Evolutionary conservation across 1,140 invertebrate genomes (phyloP).

Genomic region (Stegodyphus mimosarum): DNA sequence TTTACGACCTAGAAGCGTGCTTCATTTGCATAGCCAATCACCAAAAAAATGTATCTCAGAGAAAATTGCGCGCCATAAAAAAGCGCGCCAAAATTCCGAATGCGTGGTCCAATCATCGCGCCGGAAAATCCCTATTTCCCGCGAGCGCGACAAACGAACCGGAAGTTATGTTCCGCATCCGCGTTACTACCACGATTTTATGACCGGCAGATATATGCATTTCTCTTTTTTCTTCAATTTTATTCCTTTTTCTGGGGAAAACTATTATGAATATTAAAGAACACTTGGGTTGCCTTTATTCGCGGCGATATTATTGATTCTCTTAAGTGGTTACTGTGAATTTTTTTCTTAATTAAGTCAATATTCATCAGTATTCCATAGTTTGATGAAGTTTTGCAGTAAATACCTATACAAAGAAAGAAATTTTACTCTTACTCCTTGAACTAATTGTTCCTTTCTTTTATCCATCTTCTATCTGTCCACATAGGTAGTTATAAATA

Average conservation of each 20-base stretch:
- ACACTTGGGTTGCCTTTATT: background rate
- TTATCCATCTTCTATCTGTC: too few relatives aligned
- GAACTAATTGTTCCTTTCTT: too few relatives aligned
- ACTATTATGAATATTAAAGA: constrained; percentile 38
- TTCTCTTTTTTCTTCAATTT: constrained; percentile 5
- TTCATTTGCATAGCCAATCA: constrained; percentile 61
- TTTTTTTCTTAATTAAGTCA: too few relatives aligned
- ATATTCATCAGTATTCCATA: too few relatives aligned
- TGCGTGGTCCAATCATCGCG: constrained; percentile 52
- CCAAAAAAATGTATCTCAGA: constrained; percentile 55
- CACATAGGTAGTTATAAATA: too few relatives aligned
- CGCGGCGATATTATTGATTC: background rate
- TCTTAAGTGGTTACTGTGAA: background rate
- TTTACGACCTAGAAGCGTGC: constrained; percentile 36
- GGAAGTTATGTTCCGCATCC: constrained; percentile 56
- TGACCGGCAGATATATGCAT: background rate
- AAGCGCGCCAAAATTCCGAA: constrained; percentile 52
- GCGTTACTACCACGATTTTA: constrained; percentile 54
- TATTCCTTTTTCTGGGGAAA: constrained; percentile 3
- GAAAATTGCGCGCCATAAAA: constrained; percentile 45
- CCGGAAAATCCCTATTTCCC: constrained; percentile 53
- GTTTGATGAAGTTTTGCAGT: too few relatives aligned
- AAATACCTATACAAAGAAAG: too few relatives aligned
- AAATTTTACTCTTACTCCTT: too few relatives aligned
- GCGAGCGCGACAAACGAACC: constrained; percentile 56